Base-by-base conservation (phyloP, 2,797 vertebrate species). In the Bradypodion pumilum region DNA sequence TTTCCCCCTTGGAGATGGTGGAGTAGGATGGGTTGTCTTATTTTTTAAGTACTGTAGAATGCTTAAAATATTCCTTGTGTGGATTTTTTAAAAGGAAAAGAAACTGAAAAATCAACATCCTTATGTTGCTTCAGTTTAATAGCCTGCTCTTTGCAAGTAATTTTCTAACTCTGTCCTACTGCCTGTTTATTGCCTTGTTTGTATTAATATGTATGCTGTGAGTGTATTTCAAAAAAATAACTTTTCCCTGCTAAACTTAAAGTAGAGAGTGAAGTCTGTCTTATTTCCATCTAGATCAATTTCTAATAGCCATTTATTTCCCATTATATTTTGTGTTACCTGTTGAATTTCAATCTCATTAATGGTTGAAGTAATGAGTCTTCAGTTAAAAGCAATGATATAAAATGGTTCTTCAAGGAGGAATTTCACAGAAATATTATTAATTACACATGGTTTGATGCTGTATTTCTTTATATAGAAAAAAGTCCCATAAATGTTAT, bases 171-270 rank as follows among this genome's bases (percentile, higher is more conserved):
- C 82, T 91, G 84, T 92, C 82, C 89, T 87, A 79, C 86, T 89
- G 42, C 89, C 87, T 88, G 87, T 88, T 87, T 93, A 91, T 93
- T 92, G 89, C 84, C 83, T 90, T 92, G 82, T 90, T 91, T 90
- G 91, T 91, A 91, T 93, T 89, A 89, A 63, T 60, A 23, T 72
- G 59, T 81, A 78, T 91, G 85, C 83, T 87, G 86, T 35, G 78
- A 91, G 88, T 66, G 74, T 89, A 62, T 49, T 49, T 3, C 37
- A 89, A 79, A 91, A 90, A 92, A 88, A 90, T 90, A 87, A 72
- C 88, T 88, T 90, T 88, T 56, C 85, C 89, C 83, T 91, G 88
- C 90, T 89, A 87, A 88, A 77, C 74, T 94, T 94, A 85, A 86
- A 87, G 68, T 83, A 88, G 91, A 88, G 85, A 89, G 84, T 72